These are phyloP conservation scores for Puma concolor DNA, from an alignment of 2,113 vertebrate species.

Conservation along the genomic window DNA sequence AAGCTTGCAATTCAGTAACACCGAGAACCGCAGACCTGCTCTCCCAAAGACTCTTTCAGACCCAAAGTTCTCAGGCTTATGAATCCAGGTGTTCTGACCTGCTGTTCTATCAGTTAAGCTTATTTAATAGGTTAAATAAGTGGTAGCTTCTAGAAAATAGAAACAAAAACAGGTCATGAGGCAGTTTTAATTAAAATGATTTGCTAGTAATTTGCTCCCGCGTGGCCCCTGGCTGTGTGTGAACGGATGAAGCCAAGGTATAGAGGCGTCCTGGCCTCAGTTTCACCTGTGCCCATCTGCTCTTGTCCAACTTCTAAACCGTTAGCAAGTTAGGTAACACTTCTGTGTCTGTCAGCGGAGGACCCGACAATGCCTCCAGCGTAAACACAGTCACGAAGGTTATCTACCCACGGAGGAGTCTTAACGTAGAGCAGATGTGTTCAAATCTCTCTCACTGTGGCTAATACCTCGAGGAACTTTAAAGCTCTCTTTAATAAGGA, in stretches of 20 bases:
- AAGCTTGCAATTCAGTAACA: too few species aligned
- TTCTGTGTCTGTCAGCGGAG: neutral
- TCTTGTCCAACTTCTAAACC: conserved; percentile 19
- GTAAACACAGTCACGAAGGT: neutral
- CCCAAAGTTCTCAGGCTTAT: neutral
- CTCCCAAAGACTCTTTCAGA: too few species aligned
- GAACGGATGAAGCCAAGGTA: too few species aligned
- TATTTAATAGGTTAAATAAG: too few species aligned
- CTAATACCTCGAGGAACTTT: neutral
- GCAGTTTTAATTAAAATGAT: neutral
- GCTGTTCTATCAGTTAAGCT: too few species aligned
- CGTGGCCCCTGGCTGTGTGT: accelerated
- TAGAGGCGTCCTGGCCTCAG: neutral
- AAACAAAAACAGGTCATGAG: neutral
- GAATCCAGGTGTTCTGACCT: neutral
- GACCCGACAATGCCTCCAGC: neutral
- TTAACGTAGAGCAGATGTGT: neutral
- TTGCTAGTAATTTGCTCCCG: too few species aligned
- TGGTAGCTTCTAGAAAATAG: too few species aligned
- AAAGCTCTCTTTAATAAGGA: neutral
- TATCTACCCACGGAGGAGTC: neutral
- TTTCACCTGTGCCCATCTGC: neutral
- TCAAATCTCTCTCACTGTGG: neutral
- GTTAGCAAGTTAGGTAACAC: neutral
- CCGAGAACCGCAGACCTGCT: neutral